phyloP scores from a whole-genome alignment of 2,888 invertebrate genomes.

The Lithosia quadra region DNA sequence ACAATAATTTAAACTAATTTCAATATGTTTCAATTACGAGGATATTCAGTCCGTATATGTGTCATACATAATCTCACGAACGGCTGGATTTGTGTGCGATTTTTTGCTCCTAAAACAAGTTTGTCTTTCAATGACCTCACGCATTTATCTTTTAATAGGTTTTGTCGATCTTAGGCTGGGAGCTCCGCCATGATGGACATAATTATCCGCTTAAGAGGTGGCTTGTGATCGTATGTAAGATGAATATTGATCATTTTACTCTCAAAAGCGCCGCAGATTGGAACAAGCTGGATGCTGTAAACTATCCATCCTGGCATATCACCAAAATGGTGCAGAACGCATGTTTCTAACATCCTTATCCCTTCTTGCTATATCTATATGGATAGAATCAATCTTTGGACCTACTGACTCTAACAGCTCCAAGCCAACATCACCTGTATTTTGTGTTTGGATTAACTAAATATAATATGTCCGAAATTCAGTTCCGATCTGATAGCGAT shows the following conservation, averaged over 20 bases:
- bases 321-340: background rate
- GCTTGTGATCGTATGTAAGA: constrained; percentile 2
- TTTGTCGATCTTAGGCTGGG: constrained; percentile 20
- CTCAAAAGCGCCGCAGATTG: background rate
- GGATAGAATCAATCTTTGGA: no score
- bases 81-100: constrained; percentile 14
- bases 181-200: constrained; percentile 11
- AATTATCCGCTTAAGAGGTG: constrained; percentile 21
- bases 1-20: no score
- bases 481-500: no score
- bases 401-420: no score
- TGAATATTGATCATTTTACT: constrained; percentile 10
- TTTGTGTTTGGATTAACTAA: no score
- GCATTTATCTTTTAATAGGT: constrained; percentile 30
- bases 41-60: constrained; percentile 11
- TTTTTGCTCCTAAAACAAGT: constrained; percentile 28
- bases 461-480: no score
- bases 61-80: constrained; percentile 22
- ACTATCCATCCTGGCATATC: background rate
- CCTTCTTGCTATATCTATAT: no score
- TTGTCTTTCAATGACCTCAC: constrained; percentile 26
- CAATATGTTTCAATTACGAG: background rate
- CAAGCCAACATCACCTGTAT: no score
- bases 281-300: background rate
- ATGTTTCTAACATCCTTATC: no score